These are phyloP conservation scores for Fulmarus glacialis DNA, from an alignment of 2,113 vertebrate genomes.

Conservation along the genomic window DNA sequence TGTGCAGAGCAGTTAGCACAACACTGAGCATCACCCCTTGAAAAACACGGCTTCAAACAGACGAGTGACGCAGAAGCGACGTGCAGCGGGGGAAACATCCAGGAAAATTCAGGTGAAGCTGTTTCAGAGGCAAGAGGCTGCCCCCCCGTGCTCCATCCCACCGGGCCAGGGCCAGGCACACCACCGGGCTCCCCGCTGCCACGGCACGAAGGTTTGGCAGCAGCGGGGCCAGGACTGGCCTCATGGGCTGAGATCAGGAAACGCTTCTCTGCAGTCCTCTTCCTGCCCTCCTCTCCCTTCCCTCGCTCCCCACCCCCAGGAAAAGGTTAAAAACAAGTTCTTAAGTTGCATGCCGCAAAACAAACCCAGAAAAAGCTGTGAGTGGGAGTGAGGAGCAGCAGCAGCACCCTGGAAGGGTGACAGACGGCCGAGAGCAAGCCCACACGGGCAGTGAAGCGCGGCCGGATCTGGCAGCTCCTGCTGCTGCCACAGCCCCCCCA, in stretches of 20 bases:
- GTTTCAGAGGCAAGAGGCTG: not conserved
- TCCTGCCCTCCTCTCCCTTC: not conserved
- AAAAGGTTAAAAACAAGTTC: constrained; percentile 29
- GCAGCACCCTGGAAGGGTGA: not conserved
- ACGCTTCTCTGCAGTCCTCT: not conserved
- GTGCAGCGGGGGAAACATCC: fast-evolving
- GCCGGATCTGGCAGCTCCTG: not conserved
- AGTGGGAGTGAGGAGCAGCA: constrained; percentile 38
- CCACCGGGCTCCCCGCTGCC: not conserved
- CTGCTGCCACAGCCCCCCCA: not conserved
- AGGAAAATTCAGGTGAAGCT: fast-evolving
- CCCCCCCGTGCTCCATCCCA: not conserved
- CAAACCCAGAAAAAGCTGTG: not conserved
- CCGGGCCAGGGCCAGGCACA: fast-evolving
- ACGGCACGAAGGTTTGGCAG: not conserved
- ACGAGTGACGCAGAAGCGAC: fast-evolving
- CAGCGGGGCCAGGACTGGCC: not conserved
- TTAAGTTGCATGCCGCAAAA: not conserved
- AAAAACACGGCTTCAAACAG: not conserved
- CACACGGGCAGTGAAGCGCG: fast-evolving
- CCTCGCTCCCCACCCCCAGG: not conserved
- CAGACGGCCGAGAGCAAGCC: not conserved
- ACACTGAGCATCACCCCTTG: fast-evolving
- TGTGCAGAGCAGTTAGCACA: fast-evolving
- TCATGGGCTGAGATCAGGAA: not conserved